Evolutionary conservation across 2,113 vertebrate genomes (phyloP).

Genomic region (Mola mola): DNA sequence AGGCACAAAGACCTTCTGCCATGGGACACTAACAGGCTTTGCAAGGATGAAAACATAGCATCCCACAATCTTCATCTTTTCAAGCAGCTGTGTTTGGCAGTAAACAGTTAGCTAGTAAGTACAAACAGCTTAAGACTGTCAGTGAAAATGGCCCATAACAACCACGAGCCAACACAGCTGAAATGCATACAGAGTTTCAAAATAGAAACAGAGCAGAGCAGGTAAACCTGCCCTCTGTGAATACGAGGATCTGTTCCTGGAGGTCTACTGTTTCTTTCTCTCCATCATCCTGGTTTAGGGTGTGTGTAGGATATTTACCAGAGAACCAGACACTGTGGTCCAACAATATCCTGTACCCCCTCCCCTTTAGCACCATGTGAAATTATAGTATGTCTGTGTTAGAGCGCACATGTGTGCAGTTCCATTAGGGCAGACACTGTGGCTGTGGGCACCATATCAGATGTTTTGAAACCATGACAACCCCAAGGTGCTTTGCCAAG

Average conservation of each 20-base stretch:
- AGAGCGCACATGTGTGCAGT: conserved; percentile 16
- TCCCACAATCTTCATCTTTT: conserved; percentile 9
- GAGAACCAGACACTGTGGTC: conserved; percentile 51
- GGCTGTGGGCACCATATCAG: conserved; percentile 64
- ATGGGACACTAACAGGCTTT: background rate
- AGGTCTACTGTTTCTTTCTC: conserved; percentile 42
- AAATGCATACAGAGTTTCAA: conserved; percentile 21
- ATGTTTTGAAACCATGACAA: conserved; percentile 56
- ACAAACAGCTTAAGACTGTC: conserved; percentile 49
- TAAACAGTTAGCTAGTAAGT: conserved; percentile 40
- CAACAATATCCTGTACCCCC: conserved; percentile 44
- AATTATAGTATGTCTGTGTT: conserved; percentile 15
- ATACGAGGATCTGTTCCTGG: conserved; percentile 35
- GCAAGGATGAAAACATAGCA: background rate
- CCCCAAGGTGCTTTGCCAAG: conserved; percentile 58
- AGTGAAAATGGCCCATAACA: conserved; percentile 47
- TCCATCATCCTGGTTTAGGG: conserved; percentile 45
- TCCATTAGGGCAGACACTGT: conserved; percentile 42
- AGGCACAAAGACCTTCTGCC: background rate
- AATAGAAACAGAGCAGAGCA: conserved; percentile 40
- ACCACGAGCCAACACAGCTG: background rate
- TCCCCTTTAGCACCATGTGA: conserved; percentile 51
- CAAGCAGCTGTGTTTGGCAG: conserved; percentile 53
- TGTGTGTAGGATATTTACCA: conserved; percentile 63
- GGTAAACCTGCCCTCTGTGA: conserved; percentile 23